Base-by-base conservation (phyloP, 2,113 vertebrate genomes). In the Stegostoma tigrinum region DNA sequence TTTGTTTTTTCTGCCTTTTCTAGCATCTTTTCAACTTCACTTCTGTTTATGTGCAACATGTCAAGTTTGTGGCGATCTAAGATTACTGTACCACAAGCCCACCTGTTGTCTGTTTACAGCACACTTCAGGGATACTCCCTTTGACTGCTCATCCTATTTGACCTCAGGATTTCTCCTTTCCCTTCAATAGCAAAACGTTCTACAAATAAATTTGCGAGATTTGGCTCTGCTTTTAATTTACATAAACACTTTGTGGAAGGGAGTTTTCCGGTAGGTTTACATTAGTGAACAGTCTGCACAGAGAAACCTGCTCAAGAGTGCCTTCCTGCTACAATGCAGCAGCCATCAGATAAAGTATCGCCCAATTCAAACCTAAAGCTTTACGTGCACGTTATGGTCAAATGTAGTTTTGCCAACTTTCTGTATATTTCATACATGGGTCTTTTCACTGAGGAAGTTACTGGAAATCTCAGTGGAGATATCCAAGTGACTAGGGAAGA, bases 141-240 rank as follows among this genome's bases (percentile, higher is more conserved):
- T 23, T 0, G 55, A 75, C 95, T 86, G 91, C 94, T 61, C 96
- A 95, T 96, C 94, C 95, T 96, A 24, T 61, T 21, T 86, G 95
- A 96, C 95, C 94, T 96, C 96, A 93, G 95, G 96, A 95, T 96
- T 95, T n/a, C 78, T 75, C 96, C 94, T 95, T 86, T 96, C 96
- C 45, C 95, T 86, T 95, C 95, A 96, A 75, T 67, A 96, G 45
- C 45, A 2, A 45, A 2, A 87, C n/a, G n/a, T 64, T 78, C 96
- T 97, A 97, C 96, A 97, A 97, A 97, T 96, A 97, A 95, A 45
- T 34, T 83, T 0, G 45, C 96, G 89, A 24, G 70, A 34, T 96
- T 96, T 95, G 86, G 42, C 96, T 96, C 0, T 0, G 23, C 95
- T 96, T 96, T 87, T 95, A 96, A 96, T 96, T 97, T 96, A 86